Percentiles rank a stretch among this genome's conserved stretches.
Conservation (phyloP, 2,888 invertebrate genomes). For the Apeira syringaria region DNA sequence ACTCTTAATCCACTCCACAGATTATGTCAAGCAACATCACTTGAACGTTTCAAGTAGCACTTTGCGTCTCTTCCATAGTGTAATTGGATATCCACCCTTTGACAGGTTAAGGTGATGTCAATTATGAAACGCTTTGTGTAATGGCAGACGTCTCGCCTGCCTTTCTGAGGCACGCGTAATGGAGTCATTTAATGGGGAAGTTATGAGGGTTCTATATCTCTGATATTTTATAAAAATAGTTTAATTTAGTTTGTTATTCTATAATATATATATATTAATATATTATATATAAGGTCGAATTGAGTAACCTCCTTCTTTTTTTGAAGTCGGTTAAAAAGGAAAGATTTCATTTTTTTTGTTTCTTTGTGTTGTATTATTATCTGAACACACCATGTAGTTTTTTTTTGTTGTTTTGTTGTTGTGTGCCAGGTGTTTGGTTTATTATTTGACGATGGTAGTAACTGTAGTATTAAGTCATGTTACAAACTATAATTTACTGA, state of each 20-base stretch:
- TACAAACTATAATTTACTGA: too few species aligned
- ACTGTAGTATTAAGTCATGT: too few species aligned
- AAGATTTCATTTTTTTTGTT: too few species aligned
- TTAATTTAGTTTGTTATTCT: not conserved
- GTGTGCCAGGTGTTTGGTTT: too few species aligned
- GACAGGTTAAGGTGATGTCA: slow-evolving; percentile 60
- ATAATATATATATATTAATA: too few species aligned
- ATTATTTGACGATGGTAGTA: too few species aligned
- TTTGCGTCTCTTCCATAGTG: slow-evolving; percentile 47
- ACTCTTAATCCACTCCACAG: slow-evolving; percentile 35
- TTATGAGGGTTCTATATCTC: slow-evolving; percentile 1
- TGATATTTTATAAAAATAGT: not conserved
- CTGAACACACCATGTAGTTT: too few species aligned
- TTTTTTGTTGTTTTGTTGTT: too few species aligned
- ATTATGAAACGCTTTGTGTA: slow-evolving; percentile 57
- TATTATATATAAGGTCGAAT: too few species aligned
- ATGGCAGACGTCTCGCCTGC: slow-evolving; percentile 38
- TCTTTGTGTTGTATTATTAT: too few species aligned
- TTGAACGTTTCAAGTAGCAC: slow-evolving; percentile 43
- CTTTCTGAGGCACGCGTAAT: slow-evolving; percentile 35
- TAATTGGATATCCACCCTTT: slow-evolving; percentile 69
- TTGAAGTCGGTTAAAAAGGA: too few species aligned
- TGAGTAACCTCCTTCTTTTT: too few species aligned
- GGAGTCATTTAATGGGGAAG: slow-evolving; percentile 31
- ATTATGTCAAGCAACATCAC: slow-evolving; percentile 37